A percentile compares a stretch with the other conserved stretches of the same genome.
phyloP scores from a whole-genome alignment of 2,888 invertebrate genomes.

The Liopterus haemorrhoidalis region DNA sequence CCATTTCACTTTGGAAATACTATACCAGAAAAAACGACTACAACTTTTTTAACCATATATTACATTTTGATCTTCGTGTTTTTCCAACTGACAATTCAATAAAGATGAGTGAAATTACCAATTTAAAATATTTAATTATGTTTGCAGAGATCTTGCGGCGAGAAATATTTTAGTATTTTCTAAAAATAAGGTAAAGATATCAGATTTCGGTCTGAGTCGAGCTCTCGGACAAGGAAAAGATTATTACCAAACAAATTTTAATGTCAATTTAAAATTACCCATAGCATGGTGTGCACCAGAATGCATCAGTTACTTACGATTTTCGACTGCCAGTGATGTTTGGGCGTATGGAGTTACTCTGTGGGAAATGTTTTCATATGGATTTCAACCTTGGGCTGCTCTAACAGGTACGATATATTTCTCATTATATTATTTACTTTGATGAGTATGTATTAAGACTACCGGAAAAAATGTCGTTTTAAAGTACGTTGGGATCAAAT shows the following conservation, averaged over 20 bases:
- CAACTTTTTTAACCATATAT: too few species aligned
- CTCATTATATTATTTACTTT: neutral
- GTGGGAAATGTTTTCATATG: slow-evolving; percentile 99
- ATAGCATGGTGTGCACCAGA: slow-evolving; percentile 99
- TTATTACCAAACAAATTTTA: slow-evolving; percentile 98
- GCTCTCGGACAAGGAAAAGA: slow-evolving; percentile 96
- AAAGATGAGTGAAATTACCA: too few species aligned
- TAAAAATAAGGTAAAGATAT: slow-evolving; percentile 95
- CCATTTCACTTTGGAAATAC: too few species aligned
- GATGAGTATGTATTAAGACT: neutral
- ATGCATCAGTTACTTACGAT: slow-evolving; percentile 90
- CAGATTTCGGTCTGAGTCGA: slow-evolving; percentile 93
- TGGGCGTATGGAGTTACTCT: slow-evolving; percentile 97
- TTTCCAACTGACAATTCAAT: too few species aligned
- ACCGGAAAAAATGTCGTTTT: too few species aligned
- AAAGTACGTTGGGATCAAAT: too few species aligned
- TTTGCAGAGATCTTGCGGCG: slow-evolving; percentile 86
- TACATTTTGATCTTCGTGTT: too few species aligned
- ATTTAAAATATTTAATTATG: slow-evolving; percentile 5
- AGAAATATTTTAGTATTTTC: slow-evolving; percentile 96
- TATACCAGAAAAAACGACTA: too few species aligned
- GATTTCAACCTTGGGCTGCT: slow-evolving; percentile 97
- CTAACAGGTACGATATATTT: slow-evolving; percentile 58
- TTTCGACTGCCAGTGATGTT: slow-evolving; percentile 94
- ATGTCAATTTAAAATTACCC: slow-evolving; percentile 92